A percentile compares a stretch with the other conserved stretches of the same genome.
Conservation (phyloP, 2,888 invertebrate genomes). For the Germaria angustata region DNA sequence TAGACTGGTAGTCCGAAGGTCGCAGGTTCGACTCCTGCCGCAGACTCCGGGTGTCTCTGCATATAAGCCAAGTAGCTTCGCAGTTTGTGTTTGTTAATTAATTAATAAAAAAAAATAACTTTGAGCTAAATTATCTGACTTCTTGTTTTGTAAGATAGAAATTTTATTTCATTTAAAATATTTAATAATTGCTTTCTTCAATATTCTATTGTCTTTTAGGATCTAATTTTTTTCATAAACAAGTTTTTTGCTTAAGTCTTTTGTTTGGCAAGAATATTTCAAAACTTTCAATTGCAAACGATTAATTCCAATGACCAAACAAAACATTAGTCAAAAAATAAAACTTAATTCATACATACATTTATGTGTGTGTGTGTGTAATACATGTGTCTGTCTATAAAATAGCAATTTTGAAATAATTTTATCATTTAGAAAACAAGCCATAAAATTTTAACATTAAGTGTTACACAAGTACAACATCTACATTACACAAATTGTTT, state of each 20-base stretch:
- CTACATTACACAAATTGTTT: constrained; percentile 58
- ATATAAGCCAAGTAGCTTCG: not conserved
- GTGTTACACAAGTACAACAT: constrained; percentile 53
- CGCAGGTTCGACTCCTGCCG: too few relatives aligned
- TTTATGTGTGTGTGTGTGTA: not conserved
- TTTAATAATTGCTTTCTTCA: too few relatives aligned
- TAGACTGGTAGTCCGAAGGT: too few relatives aligned
- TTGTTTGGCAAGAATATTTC: not conserved
- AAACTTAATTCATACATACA: not conserved
- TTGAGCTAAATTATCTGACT: too few relatives aligned
- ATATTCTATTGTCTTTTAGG: too few relatives aligned
- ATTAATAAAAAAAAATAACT: too few relatives aligned
- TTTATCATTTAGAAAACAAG: constrained; percentile 51
- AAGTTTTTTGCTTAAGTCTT: too few relatives aligned
- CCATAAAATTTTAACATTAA: constrained; percentile 57
- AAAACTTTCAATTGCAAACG: constrained; percentile 4
- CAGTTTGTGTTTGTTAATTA: too few relatives aligned
- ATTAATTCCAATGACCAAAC: constrained; percentile 31
- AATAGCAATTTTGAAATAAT: constrained; percentile 46
- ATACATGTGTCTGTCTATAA: not conserved
- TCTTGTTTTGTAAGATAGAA: too few relatives aligned
- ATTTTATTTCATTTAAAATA: too few relatives aligned
- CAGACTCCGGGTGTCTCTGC: too few relatives aligned
- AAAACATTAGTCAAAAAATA: not conserved
- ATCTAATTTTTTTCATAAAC: too few relatives aligned